Base-by-base conservation (phyloP, 2,888 invertebrate genomes). In the Panzeria rudis region DNA sequence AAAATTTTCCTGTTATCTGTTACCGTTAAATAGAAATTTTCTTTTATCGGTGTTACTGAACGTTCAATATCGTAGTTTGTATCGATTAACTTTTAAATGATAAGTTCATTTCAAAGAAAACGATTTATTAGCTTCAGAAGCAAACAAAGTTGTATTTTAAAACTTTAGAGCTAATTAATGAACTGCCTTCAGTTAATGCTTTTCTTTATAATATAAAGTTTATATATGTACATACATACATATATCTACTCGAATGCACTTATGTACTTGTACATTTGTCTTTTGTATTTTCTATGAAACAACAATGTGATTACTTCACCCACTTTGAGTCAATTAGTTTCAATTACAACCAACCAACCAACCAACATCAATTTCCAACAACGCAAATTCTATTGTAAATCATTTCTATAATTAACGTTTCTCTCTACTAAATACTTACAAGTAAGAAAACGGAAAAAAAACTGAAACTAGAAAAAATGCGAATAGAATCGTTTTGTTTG, bases 291-390 rank as follows among this genome's bases (percentile, higher is more conserved):
- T 13, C 38, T 54, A 32, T 66, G 35, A 38, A 41, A 81, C 77
- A 78, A 78, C 62, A 78, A 80, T 72, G 80, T 66, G 80, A 88
- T 86, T 86, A 86, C 83, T 86, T 86, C 87, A 87, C 84, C 86
- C 86, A 86, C 88, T 87, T 85, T 86, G 72, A 82, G 86, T 86
- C 88, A 88, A 88, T 88, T 88, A 88, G 87, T 86, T 86, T 88
- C 88, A 88, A 88, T 88, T 88, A 87, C 84, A 83, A 59, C 64
- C 13, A 44, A 54, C 41, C 35, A 35, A 35, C 35, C 61, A 71
- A 29, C 62, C 68, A 59, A 66, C 66, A 56, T 61, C 50, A 62
- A 82, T 75, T 72, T 66, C 44, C 47, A 73, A 69, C 81, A 73
- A 79, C 25, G 35, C 64, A 79, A 62, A 83, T 79, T 76, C 69